Evolutionary conservation across 2,113 vertebrate species (phyloP), one percentile per base, ranked within the genome.

Genomic region (Solea senegalensis): DNA sequence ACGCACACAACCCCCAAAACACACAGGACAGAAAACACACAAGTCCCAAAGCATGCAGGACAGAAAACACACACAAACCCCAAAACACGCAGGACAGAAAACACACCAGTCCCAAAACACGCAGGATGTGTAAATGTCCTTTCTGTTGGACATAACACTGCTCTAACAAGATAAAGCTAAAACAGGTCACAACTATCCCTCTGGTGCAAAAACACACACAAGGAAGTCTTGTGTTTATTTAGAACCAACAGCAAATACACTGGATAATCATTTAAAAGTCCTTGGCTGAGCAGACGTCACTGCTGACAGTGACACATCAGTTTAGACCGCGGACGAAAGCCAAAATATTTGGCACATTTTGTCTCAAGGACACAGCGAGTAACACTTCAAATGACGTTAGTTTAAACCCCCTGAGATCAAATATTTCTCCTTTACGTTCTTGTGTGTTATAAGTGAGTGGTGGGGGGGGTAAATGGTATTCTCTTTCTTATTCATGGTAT

Each of bases 301-400:
- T 13, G 48, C 57, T 67, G 58, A 79, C 65, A 77, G 48, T 44
- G 46, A 76, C 14, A 72, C 41, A 70, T 61, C 41, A 53, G 60
- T 74, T 61, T 46, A 50, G 11, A 6, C 52, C 21, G 1, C 82
- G 80, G 74, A 69, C 48, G n/a, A 21, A 68, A 68, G 62, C 67
- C 72, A 78, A 86, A 83, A 77, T 76, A 81, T 75, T 73, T 62
- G 4, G 49, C 54, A 41, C 57, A 28, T 51, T 82, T 69, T 8
- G 66, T 62, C 65, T 71, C 74, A 84, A 83, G 83, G 86, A 61
- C 73, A 49, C 55, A 11, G 14, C 45, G 57, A 65, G 52, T 50
- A 74, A 60, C 2, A 66, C 43, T 50, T 53, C 26, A n/a, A 14
- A 57, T 52, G 12, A 10, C 26, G 28, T 40, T 12, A 51, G 62